Evolutionary conservation across 2,797 vertebrate species (phyloP), one percentile per base, ranked within the genome.

Genomic region (Thaleichthys pacificus): DNA sequence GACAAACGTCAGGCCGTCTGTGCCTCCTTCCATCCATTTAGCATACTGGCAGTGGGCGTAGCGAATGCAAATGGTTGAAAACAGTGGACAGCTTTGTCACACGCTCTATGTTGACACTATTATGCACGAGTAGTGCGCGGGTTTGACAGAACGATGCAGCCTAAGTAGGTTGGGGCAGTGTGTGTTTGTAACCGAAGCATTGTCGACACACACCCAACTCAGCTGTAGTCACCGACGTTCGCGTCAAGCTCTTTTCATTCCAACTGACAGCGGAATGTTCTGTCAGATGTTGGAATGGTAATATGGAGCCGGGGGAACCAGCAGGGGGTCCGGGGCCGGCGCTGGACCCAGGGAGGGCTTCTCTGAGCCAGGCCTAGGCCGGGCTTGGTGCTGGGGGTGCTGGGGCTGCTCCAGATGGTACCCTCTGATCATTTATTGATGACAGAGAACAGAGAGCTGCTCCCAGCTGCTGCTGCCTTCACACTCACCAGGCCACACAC

Each of bases 361-460:
- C 77, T 87, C 77, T 68, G 63, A 19, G 24, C 14, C 72, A 78
- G 88, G 79, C 76, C 71, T 77, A 86, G 78, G 76, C 58, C 42
- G 77, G 80, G 81, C 77, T 82, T 47, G 64, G 42, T 47, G 42
- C 42, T 47, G 51, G 19, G 51, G 51, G 51, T 26, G 24, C 65
- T 51, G 77, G 54, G 17, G 82, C 85, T 84, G 81, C 54, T 92
- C 91, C 92, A 94, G 89, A 92, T 89, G 87, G 89, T 83, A 81
- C 42, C 74, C 82, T 91, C 69, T 92, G 92, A 90, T 88, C 91
- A 92, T 92, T 91, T 72, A 91, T 85, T 90, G 89, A 87, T 85
- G 84, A 90, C 86, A 79, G 90, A 91, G 84, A 90, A 91, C 89
- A 91, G 78, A 76, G 86, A 82, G 81, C 89, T 89, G 79, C 76